Evolutionary conservation across 2,888 invertebrate species (phyloP), one percentile per base, ranked within the genome.

Genomic region (Subacronicta megacephala): DNA sequence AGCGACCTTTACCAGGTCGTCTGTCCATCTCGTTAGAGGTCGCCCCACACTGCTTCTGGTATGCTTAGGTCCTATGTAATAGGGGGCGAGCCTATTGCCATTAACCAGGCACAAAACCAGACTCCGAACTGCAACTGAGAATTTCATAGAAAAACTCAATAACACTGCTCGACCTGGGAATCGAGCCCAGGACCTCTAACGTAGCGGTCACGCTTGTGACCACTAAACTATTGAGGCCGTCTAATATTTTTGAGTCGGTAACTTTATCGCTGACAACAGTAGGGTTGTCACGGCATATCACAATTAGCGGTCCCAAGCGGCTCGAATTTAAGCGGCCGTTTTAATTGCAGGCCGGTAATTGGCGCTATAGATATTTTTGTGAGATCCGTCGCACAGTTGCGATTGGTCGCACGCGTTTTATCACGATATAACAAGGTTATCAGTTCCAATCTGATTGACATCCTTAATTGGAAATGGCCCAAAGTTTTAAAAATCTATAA

Each of bases 311-410:
- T 46, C 53, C 58, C 44, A 23, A 38, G 43, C 45, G 57, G 47
- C 31, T 36, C 45, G 33, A 61, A 65, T 72, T 74, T 45, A 65
- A 67, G 55, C 56, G 40, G 45, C 45, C 35, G 59, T 64, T 67
- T 66, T 78, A 75, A 79, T 79, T 75, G 66, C 58, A 29, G 68
- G 37, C 53, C 52, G 41, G 55, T 71, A 66, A 77, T 72, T 78
- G 63, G 68, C 10, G 53, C 61, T 62, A 71, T 64, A 68, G 61
- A 59, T 68, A 61, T 67, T 57, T 53, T 42, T 40, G 35, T 13
- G 38, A 43, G 62, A 43, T 37, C 5, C 16, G 15, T 15, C 26
- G 4, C 2, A 17, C 10, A 37, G 1, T 26, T 40, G 53, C 63
- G 52, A 57, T 40, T 56, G 17, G 23, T 41, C 20, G 45, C 20